phyloP scores from a whole-genome alignment of 2,113 vertebrate species.

The Myotis yumanensis region DNA sequence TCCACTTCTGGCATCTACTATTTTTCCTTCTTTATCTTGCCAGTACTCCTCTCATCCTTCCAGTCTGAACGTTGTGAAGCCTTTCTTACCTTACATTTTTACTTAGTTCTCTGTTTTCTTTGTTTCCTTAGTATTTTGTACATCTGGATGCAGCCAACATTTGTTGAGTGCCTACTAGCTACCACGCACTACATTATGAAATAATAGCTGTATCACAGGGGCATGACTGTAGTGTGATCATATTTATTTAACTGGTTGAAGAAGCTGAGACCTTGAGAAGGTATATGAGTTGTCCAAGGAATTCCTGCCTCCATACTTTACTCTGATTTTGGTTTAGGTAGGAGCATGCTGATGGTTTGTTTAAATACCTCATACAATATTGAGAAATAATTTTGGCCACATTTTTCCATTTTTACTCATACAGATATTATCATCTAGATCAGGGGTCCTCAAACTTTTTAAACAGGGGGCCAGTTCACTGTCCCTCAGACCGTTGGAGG shows the following conservation, averaged over 20 bases:
- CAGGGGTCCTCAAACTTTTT: too few relatives aligned
- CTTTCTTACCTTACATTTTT: background rate
- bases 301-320: background rate
- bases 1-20: background rate
- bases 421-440: background rate
- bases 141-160: background rate
- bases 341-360: background rate
- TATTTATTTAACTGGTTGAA: background rate
- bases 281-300: background rate
- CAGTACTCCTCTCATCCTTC: background rate
- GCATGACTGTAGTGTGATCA: background rate
- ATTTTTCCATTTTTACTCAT: background rate
- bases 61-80: background rate
- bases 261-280: background rate
- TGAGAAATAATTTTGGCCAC: slow-evolving; percentile 15
- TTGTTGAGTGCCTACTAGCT: background rate
- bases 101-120: slow-evolving; percentile 17
- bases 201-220: background rate
- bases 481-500: too few relatives aligned
- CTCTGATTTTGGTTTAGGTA: background rate
- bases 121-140: slow-evolving; percentile 25
- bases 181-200: background rate
- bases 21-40: background rate
- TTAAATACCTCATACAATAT: background rate
- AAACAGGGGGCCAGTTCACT: too few relatives aligned